Percentiles rank a stretch among this genome's conserved stretches.
These are phyloP conservation scores for Tetragnatha montana DNA, from an alignment of 2,888 invertebrate species.

Conservation along the genomic window DNA sequence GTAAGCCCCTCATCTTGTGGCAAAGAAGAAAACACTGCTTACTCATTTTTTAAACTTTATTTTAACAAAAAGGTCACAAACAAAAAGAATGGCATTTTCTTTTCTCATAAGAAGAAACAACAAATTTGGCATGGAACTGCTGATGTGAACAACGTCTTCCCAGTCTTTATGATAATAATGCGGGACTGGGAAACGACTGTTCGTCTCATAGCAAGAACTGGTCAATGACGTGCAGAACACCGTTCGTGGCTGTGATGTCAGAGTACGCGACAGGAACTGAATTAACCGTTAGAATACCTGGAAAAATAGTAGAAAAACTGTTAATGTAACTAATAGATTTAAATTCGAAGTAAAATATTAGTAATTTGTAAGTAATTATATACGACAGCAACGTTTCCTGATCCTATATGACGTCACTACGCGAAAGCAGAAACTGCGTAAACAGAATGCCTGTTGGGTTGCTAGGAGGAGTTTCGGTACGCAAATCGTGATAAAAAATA, in stretches of 20 bases:
- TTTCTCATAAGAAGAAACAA: conserved; percentile 9
- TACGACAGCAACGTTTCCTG: no score
- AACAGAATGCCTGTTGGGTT: no score
- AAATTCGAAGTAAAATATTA: no score
- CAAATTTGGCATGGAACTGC: conserved; percentile 31
- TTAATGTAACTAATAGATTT: no score
- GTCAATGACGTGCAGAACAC: conserved; percentile 74
- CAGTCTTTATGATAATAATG: neutral
- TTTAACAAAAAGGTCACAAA: conserved; percentile 22
- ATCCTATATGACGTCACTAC: no score
- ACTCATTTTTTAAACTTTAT: neutral
- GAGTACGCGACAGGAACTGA: conserved; percentile 75
- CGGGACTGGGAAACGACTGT: neutral
- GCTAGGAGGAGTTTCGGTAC: no score
- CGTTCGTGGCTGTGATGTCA: conserved; percentile 73
- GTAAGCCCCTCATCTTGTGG: no score
- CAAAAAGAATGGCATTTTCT: conserved; percentile 32
- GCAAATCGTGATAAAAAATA: no score
- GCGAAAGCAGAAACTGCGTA: no score
- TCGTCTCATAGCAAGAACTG: conserved; percentile 64
- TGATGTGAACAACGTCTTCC: conserved; percentile 6
- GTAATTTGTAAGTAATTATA: no score
- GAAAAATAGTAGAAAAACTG: neutral
- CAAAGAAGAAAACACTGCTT: no score
- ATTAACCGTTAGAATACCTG: conserved; percentile 72